Conservation (phyloP, 2,888 invertebrate genomes). For the Smittia sp. region DNA sequence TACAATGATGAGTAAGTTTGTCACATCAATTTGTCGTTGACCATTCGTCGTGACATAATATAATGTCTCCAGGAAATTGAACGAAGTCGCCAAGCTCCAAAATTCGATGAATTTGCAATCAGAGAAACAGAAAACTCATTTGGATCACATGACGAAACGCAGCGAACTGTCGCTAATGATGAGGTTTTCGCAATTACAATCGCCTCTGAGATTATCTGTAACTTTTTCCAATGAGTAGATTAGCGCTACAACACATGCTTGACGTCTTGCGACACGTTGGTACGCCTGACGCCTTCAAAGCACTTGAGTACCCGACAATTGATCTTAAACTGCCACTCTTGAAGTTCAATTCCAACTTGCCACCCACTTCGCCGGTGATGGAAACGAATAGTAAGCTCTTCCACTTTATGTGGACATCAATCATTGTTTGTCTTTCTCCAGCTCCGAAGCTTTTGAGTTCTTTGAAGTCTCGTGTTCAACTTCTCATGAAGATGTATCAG, state of each 20-base stretch:
- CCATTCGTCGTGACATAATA: not conserved
- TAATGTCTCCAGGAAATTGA: not conserved
- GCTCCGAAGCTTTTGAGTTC: conserved; percentile 42
- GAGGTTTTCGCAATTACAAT: conserved; percentile 45
- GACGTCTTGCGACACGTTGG: conserved; percentile 50
- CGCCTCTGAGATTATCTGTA: conserved; percentile 2
- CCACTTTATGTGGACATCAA: too few species aligned
- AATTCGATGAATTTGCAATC: conserved; percentile 44
- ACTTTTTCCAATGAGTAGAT: conserved; percentile 31
- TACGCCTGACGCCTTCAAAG: conserved; percentile 44
- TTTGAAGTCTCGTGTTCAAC: conserved; percentile 38
- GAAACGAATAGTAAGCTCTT: not conserved
- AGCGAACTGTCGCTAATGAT: conserved; percentile 48
- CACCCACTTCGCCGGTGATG: conserved; percentile 48
- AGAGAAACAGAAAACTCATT: conserved; percentile 44
- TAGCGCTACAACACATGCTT: conserved; percentile 43
- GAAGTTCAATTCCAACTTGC: conserved; percentile 50
- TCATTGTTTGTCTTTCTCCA: too few species aligned
- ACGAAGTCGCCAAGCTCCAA: conserved; percentile 43
- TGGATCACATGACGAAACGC: conserved; percentile 46
- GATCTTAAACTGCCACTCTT: conserved; percentile 50
- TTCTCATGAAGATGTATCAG: conserved; percentile 41
- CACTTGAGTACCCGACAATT: conserved; percentile 48
- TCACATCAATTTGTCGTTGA: not conserved
- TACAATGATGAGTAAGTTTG: conserved; percentile 28